These are phyloP conservation scores for Chinchilla lanigera DNA, from an alignment of 2,113 vertebrate genomes.

Conservation along the genomic window DNA sequence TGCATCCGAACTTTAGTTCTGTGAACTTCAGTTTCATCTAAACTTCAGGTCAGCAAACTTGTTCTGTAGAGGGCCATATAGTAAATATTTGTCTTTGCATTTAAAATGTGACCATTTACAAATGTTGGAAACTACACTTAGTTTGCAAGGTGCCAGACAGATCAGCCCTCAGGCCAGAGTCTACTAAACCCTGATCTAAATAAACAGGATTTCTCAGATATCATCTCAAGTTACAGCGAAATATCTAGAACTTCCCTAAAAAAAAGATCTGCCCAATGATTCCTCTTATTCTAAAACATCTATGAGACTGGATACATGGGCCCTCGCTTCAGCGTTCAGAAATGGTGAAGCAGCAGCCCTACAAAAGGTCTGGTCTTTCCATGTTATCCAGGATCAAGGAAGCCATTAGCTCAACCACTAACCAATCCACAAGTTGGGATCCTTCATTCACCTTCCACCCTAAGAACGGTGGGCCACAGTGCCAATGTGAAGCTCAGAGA, in stretches of 20 bases:
- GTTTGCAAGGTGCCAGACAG: background rate
- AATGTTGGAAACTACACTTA: background rate
- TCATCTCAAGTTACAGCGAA: background rate
- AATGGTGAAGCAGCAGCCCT: background rate
- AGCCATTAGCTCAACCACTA: background rate
- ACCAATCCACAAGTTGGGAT: background rate
- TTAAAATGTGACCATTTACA: conserved; percentile 15
- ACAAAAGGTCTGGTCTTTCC: background rate
- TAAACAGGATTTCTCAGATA: background rate
- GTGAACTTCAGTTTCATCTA: conserved; percentile 14
- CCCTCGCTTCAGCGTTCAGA: background rate
- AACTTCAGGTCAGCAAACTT: background rate
- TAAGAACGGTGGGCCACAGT: background rate
- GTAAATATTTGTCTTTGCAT: conserved; percentile 18
- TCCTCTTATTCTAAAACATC: background rate
- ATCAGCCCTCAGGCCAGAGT: background rate
- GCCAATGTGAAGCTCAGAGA: background rate
- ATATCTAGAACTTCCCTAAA: background rate
- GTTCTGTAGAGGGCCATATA: background rate
- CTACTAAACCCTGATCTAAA: background rate
- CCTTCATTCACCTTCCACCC: background rate
- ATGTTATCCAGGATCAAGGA: background rate
- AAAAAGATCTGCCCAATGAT: background rate
- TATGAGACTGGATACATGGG: background rate
- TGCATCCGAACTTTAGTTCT: background rate